phyloP scores from a whole-genome alignment of 2,888 invertebrate species.

The Papilio elwesi region DNA sequence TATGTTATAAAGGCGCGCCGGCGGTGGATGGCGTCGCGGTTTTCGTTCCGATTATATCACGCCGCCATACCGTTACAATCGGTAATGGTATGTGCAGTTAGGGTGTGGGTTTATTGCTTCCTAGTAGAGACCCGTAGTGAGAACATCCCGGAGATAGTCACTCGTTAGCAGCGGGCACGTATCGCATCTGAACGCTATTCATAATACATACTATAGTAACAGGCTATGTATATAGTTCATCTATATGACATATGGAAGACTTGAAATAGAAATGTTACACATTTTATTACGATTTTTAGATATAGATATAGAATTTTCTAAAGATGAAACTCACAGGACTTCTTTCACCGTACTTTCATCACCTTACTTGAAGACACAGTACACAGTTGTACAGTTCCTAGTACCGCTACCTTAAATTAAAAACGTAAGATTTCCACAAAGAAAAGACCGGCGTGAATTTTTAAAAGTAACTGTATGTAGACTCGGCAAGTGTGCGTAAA shows the following conservation, averaged over 20 bases:
- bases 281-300: too few species aligned
- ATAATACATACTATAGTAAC: slow-evolving; percentile 30
- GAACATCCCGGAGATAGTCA: slow-evolving; percentile 79
- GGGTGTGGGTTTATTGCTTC: slow-evolving; percentile 82
- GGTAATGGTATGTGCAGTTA: slow-evolving; percentile 81
- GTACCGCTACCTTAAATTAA: slow-evolving; percentile 36
- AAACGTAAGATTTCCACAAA: slow-evolving; percentile 35
- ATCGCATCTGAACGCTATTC: slow-evolving; percentile 49
- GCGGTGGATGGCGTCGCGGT: slow-evolving; percentile 51
- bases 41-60: slow-evolving; percentile 73
- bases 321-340: background rate
- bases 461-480: slow-evolving; percentile 35
- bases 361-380: slow-evolving; percentile 2
- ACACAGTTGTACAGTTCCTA: slow-evolving; percentile 4
- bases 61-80: slow-evolving; percentile 76
- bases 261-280: background rate
- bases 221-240: background rate
- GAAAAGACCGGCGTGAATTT: slow-evolving; percentile 20
- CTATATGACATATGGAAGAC: background rate
- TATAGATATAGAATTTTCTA: background rate
- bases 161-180: slow-evolving; percentile 73
- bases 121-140: slow-evolving; percentile 72
- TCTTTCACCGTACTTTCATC: background rate
- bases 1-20: slow-evolving; percentile 65
- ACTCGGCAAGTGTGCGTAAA: slow-evolving; percentile 33